Evolutionary conservation across 2,888 invertebrate species (phyloP).

Genomic region (Antheraea assamensis): DNA sequence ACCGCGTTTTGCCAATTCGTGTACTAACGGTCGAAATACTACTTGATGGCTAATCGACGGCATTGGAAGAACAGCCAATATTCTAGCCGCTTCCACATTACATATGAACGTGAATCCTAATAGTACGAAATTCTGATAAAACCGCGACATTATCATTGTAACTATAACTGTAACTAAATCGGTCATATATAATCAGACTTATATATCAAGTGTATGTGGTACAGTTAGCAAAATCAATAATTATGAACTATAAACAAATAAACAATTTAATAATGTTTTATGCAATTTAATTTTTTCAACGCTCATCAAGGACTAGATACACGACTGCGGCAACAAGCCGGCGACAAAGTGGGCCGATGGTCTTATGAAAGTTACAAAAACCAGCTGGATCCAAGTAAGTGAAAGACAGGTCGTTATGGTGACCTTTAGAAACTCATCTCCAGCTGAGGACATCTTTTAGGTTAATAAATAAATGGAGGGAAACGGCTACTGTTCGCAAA

Average conservation of each 20-base stretch:
- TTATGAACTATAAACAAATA: not conserved
- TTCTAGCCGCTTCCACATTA: conserved; percentile 43
- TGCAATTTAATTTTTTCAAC: too few relatives aligned
- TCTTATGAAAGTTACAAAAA: too few relatives aligned
- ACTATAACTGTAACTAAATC: not conserved
- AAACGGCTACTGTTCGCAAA: too few relatives aligned
- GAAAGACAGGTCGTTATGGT: too few relatives aligned
- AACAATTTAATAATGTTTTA: too few relatives aligned
- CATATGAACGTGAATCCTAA: not conserved
- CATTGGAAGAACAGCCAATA: conserved; percentile 53
- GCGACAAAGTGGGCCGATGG: too few relatives aligned
- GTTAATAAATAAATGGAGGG: too few relatives aligned
- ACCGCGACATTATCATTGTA: not conserved
- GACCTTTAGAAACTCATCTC: too few relatives aligned
- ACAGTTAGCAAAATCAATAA: not conserved
- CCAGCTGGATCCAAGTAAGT: too few relatives aligned
- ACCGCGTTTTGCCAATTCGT: conserved; percentile 59
- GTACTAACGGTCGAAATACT: conserved; percentile 51
- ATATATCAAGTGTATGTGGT: not conserved
- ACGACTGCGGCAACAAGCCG: too few relatives aligned
- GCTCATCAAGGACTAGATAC: too few relatives aligned
- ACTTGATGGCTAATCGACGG: conserved; percentile 68
- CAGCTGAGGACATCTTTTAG: too few relatives aligned
- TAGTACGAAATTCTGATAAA: not conserved
- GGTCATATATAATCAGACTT: not conserved